These are phyloP conservation scores for Ceratina australensis DNA, from an alignment of 1,140 invertebrate species.

Conservation along the genomic window DNA sequence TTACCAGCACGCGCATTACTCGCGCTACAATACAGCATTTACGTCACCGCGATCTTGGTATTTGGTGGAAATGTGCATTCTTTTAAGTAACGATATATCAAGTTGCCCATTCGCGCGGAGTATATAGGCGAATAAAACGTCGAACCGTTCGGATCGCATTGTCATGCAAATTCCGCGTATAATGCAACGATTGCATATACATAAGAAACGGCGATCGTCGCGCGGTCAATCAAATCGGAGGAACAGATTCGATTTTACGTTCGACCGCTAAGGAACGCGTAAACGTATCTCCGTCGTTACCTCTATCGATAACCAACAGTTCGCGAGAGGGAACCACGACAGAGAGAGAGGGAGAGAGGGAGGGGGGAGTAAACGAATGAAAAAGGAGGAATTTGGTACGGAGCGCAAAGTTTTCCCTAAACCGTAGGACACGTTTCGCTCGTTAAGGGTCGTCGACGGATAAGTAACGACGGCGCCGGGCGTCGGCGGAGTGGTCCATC, in stretches of 20 bases:
- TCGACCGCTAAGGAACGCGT: too few relatives aligned
- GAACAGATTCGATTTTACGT: too few relatives aligned
- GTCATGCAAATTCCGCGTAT: not conserved
- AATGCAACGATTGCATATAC: not conserved
- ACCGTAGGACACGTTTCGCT: conserved; percentile 53
- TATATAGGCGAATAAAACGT: conserved; percentile 12
- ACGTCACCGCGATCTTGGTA: conserved; percentile 15
- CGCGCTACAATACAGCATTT: conserved; percentile 33
- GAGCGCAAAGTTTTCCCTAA: conserved; percentile 38
- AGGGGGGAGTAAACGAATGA: not conserved
- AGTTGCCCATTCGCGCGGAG: not conserved
- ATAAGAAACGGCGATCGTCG: too few relatives aligned
- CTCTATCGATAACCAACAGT: not conserved
- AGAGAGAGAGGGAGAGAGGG: not conserved
- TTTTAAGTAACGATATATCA: conserved; percentile 33
- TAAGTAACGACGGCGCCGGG: conserved; percentile 53
- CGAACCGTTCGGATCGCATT: not conserved
- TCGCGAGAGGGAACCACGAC: too few relatives aligned
- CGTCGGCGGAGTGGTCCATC: conserved; percentile 35
- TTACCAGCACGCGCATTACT: conserved; percentile 39
- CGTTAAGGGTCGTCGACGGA: conserved; percentile 55
- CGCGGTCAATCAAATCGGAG: too few relatives aligned
- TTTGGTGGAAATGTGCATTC: conserved; percentile 9
- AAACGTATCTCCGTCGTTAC: too few relatives aligned
- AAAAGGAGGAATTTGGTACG: not conserved